These are phyloP conservation scores for Venturia canescens DNA, from an alignment of 1,140 invertebrate genomes.

Conservation along the genomic window DNA sequence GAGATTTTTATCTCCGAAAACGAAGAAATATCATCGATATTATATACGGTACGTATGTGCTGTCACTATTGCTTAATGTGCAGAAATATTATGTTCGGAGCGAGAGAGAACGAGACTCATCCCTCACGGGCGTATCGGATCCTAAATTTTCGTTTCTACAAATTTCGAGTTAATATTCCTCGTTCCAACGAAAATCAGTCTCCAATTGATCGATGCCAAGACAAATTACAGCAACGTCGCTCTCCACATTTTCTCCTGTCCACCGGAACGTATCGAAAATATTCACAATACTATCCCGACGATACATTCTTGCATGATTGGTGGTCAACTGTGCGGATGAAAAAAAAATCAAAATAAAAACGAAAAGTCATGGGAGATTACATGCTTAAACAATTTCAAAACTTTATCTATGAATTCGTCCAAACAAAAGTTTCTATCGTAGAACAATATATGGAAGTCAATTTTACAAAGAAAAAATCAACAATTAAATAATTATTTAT, in stretches of 20 bases:
- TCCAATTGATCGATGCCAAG: not conserved
- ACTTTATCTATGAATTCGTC: too few relatives aligned
- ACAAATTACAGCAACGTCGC: not conserved
- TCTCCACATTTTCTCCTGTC: not conserved
- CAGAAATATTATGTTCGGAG: conserved; percentile 28
- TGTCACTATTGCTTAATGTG: conserved; percentile 31
- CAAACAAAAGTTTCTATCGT: too few relatives aligned
- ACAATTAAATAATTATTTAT: too few relatives aligned
- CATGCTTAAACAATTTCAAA: too few relatives aligned
- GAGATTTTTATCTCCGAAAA: conserved; percentile 65
- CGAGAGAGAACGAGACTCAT: conserved; percentile 56
- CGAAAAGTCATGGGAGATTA: too few relatives aligned
- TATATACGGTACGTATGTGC: conserved; percentile 49
- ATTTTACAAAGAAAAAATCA: too few relatives aligned
- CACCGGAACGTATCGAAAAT: not conserved
- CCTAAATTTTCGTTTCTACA: not conserved
- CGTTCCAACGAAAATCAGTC: not conserved
- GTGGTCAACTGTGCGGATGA: too few relatives aligned
- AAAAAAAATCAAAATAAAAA: too few relatives aligned
- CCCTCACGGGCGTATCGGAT: conserved; percentile 43
- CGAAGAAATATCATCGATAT: conserved; percentile 67
- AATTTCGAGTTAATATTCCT: not conserved
- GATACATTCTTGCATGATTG: too few relatives aligned
- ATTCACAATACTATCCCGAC: not conserved
- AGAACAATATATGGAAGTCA: too few relatives aligned